Evolutionary conservation across 2,113 vertebrate genomes (phyloP).

Genomic region (Eonycteris spelaea): DNA sequence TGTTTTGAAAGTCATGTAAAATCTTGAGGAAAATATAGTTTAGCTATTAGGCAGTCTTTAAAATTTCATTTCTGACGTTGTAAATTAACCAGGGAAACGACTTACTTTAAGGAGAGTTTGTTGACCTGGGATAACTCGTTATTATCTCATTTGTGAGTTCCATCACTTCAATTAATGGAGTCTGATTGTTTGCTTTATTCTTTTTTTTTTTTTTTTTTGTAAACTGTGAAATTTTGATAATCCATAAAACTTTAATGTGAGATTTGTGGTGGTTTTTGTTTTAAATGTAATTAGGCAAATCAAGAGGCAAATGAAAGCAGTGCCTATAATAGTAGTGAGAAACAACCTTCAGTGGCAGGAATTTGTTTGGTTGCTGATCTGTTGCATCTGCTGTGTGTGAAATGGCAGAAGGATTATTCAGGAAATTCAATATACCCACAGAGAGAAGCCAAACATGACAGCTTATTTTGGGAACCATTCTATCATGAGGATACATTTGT

Average conservation of each 20-base stretch:
- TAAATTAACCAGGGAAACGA: not conserved
- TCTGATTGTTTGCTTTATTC: not conserved
- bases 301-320: not conserved
- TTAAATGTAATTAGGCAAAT: not conserved
- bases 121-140: not conserved
- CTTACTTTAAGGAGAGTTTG: not conserved
- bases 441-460: constrained; percentile 7
- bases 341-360: not conserved
- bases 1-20: not conserved
- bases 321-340: not conserved
- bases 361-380: constrained; percentile 8
- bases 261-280: not conserved
- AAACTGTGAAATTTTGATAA: not conserved
- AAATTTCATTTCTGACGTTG: not conserved
- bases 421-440: constrained; percentile 39
- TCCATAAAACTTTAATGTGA: not conserved
- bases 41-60: not conserved
- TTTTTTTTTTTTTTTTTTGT: not conserved
- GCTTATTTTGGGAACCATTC: constrained; percentile 54
- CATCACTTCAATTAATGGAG: not conserved
- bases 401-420: constrained; percentile 27
- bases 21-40: not conserved
- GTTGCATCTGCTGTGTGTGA: not conserved
- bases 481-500: constrained; percentile 21
- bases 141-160: not conserved